Evolutionary conservation across 2,113 vertebrate genomes (phyloP).

Genomic region (Aspidoscelis tigris): DNA sequence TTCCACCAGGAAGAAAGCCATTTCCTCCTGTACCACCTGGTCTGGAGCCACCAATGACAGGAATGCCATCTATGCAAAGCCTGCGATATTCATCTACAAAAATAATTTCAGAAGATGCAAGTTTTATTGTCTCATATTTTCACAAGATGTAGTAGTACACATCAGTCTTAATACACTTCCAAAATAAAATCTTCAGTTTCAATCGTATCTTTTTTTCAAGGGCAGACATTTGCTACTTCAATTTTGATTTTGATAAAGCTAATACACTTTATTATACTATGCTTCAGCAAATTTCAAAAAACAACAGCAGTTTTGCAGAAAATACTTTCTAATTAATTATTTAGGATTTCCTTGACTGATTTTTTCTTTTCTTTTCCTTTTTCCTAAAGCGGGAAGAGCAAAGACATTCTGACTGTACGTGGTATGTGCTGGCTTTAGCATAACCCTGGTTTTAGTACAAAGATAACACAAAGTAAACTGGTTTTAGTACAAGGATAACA

Average conservation of each 20-base stretch:
- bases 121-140: background rate
- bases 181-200: background rate
- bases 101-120: conserved; percentile 3
- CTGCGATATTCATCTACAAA: conserved; percentile 80
- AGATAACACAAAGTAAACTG: background rate
- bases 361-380: no score
- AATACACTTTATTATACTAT: background rate
- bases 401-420: background rate
- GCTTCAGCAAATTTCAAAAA: background rate
- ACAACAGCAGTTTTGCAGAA: no score
- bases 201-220: background rate
- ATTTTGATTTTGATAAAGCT: background rate
- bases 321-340: no score
- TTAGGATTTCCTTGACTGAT: background rate
- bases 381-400: background rate
- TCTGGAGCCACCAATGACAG: conserved; percentile 71
- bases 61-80: conserved; percentile 76
- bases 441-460: background rate
- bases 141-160: background rate
- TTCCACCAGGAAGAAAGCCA: conserved; percentile 60
- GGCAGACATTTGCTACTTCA: background rate
- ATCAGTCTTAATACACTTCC: background rate
- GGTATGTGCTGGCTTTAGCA: background rate
- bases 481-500: background rate
- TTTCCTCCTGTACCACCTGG: conserved; percentile 66